Evolutionary conservation across 1,140 invertebrate genomes (phyloP), one percentile per base, ranked within the genome.

Genomic region (Magallana gigas): DNA sequence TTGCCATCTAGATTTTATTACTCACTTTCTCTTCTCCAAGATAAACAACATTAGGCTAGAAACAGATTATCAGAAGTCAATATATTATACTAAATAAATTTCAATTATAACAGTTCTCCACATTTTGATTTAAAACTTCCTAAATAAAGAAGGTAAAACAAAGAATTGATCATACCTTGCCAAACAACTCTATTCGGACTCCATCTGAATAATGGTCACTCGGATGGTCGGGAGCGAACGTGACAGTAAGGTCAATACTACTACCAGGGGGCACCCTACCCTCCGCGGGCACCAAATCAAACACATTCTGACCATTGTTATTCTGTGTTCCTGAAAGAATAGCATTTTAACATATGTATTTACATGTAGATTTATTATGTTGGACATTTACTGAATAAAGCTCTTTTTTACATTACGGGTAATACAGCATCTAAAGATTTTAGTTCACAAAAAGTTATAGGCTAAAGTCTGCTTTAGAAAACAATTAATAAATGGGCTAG

Each of bases 141-240:
- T 4, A 48, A 48, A 48, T 5, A 48, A 48, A 48, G 36, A 48
- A 48, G 23, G 1, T 23, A 1, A 23, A 48, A 48, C 36, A 48
- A 48, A 48, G 36, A 48, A 48, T 48, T 60, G 16, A 81, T 23
- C 36, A 57, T 89, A 94, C 93, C 91, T 93, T 91, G 87, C 90
- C 90, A 91, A 94, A 94, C 11, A 95, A 86, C 85, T 94, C 92
- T 57, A 95, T 92, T 64, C 92, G 91, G 14, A 94, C 88, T 23
- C 92, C 92, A 90, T 95, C 94, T 12, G 93, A 94, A 88, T 92
- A 95, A 83, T 93, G 85, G 23, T 94, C 94, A 92, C 94, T 94
- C 8, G 91, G 86, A 91, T 95, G 94, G 84, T 95, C 94, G 36
- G 94, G 94, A 48, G 94, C 93, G 92, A 95, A 95, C 48, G 94